phyloP scores from a whole-genome alignment of 2,888 invertebrate genomes.

The Camptogramma bilineatum region DNA sequence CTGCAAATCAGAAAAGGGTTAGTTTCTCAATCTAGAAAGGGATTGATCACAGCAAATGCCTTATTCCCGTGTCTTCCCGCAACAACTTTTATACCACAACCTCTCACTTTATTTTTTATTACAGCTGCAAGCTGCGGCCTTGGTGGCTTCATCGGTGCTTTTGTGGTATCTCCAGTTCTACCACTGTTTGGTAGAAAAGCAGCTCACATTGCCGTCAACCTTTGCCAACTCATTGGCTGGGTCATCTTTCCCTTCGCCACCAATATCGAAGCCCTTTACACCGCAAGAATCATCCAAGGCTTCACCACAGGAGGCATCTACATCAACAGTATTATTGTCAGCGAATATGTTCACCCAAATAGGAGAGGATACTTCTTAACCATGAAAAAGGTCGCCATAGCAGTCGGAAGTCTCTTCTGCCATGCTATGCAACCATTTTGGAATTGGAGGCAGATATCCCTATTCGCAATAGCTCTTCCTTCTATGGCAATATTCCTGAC shows the following conservation, averaged over 20 bases:
- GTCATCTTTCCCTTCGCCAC: slow-evolving; percentile 49
- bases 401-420: slow-evolving; percentile 51
- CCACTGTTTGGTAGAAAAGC: slow-evolving; percentile 55
- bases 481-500: slow-evolving; percentile 44
- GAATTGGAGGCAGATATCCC: slow-evolving; percentile 56
- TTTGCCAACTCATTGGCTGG: slow-evolving; percentile 49
- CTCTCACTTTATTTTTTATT: slow-evolving; percentile 18
- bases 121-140: slow-evolving; percentile 56
- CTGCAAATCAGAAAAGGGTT: no score
- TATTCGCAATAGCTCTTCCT: slow-evolving; percentile 40
- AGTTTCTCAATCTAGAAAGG: no score
- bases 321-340: slow-evolving; percentile 49
- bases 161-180: slow-evolving; percentile 52
- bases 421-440: slow-evolving; percentile 51
- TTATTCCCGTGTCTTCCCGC: no score
- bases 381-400: slow-evolving; percentile 47
- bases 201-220: slow-evolving; percentile 43
- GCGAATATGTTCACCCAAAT: slow-evolving; percentile 55
- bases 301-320: slow-evolving; percentile 51
- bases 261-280: slow-evolving; percentile 45
- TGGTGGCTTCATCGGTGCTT: slow-evolving; percentile 52
- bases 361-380: slow-evolving; percentile 58
- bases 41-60: no score
- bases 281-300: slow-evolving; percentile 56
- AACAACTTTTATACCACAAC: no score